These are phyloP conservation scores for Clistopyga incitator DNA, from an alignment of 2,888 invertebrate genomes.

Conservation along the genomic window DNA sequence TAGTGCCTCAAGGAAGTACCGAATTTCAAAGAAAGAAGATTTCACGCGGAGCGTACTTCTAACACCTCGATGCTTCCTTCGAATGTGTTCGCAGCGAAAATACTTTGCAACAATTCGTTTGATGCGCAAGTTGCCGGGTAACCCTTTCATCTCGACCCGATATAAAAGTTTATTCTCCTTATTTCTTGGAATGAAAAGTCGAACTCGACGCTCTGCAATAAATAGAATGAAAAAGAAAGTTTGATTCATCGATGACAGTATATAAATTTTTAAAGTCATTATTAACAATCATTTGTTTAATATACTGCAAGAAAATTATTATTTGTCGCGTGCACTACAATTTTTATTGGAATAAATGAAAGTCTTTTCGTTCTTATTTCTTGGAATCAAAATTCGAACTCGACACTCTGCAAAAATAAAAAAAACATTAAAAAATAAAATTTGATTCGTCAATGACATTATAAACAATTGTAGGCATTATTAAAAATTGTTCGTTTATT, in stretches of 20 bases:
- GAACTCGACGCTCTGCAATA: background rate
- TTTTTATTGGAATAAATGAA: background rate
- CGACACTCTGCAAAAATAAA: no score
- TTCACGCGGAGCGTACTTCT: constrained; percentile 7
- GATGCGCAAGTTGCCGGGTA: constrained; percentile 1
- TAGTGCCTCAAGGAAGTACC: background rate
- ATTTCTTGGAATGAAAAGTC: background rate
- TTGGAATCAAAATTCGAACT: background rate
- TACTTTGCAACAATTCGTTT: constrained; percentile 20
- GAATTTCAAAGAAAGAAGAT: constrained; percentile 9
- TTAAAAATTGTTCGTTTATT: no score
- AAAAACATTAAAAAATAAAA: no score
- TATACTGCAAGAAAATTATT: background rate
- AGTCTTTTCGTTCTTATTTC: no score
- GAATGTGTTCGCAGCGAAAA: background rate
- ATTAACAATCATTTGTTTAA: background rate
- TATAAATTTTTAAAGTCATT: background rate
- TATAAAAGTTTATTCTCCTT: constrained; percentile 12
- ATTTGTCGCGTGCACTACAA: background rate
- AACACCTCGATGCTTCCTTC: background rate
- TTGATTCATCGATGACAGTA: background rate
- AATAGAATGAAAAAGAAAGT: background rate
- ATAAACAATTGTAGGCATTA: no score
- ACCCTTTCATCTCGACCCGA: background rate
- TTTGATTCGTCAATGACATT: no score